phyloP scores from a whole-genome alignment of 1,140 invertebrate species.

The Plutomurus gul region DNA sequence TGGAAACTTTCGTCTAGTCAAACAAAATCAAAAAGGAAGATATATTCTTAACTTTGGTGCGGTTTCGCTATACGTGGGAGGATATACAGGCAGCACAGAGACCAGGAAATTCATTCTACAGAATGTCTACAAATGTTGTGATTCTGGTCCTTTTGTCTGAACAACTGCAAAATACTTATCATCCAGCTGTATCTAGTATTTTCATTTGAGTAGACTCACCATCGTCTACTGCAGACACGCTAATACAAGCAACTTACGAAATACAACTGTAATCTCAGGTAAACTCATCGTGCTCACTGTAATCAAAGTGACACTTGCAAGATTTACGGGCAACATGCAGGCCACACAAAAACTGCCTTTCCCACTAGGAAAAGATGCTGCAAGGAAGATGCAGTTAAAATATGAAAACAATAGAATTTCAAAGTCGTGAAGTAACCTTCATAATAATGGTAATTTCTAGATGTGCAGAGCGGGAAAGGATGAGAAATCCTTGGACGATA shows the following conservation, averaged over 20 bases:
- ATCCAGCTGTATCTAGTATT: background rate
- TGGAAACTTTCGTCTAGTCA: slow-evolving; percentile 10
- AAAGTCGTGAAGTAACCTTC: too few species aligned
- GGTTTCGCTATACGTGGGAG: too few species aligned
- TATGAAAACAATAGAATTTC: background rate
- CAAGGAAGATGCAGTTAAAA: background rate
- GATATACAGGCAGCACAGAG: too few species aligned
- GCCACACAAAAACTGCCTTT: background rate
- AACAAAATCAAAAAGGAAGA: slow-evolving; percentile 21
- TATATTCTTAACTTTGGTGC: too few species aligned
- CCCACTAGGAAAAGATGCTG: background rate
- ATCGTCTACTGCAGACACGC: background rate
- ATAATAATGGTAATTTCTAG: too few species aligned
- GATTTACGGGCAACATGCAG: background rate
- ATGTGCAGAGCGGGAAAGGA: too few species aligned
- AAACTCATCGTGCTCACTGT: background rate
- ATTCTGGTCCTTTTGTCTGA: background rate
- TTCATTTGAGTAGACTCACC: background rate
- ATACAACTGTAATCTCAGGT: background rate
- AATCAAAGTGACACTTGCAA: background rate
- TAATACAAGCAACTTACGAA: background rate
- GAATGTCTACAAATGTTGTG: background rate
- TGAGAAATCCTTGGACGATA: too few species aligned
- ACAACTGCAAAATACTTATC: background rate
- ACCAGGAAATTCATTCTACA: background rate